These are phyloP conservation scores for Phalera bucephala DNA, from an alignment of 2,888 invertebrate genomes.

Conservation along the genomic window DNA sequence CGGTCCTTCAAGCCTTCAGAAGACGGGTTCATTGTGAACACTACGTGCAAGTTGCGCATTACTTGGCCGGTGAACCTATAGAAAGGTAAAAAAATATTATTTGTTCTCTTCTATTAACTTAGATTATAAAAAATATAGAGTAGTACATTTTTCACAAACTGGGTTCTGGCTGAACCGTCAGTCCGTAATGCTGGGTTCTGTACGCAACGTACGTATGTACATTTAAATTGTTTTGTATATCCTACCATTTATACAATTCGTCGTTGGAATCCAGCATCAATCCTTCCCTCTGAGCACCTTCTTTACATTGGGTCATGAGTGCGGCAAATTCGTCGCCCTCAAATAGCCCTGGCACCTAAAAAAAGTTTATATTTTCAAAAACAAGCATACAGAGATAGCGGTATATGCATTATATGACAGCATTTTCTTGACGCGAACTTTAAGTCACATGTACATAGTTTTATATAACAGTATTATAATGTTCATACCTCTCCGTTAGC, in stretches of 20 bases:
- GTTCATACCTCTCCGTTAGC: constrained; percentile 95
- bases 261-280: constrained; percentile 99
- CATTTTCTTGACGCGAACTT: too few species aligned
- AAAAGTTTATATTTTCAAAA: neutral
- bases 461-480: too few species aligned
- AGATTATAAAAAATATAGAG: too few species aligned
- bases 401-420: too few species aligned
- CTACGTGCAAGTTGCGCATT: constrained; percentile 99
- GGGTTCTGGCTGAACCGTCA: too few species aligned
- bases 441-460: too few species aligned
- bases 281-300: constrained; percentile 98
- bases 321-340: constrained; percentile 99
- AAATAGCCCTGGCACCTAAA: constrained; percentile 92
- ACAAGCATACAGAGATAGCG: neutral
- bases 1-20: constrained; percentile 99
- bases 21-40: constrained; percentile 99
- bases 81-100: too few species aligned
- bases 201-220: too few species aligned
- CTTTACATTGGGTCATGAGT: constrained; percentile 99
- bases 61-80: constrained; percentile 96
- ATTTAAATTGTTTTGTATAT: too few species aligned
- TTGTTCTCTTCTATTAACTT: too few species aligned
- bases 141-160: too few species aligned
- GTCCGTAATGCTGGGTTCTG: too few species aligned
- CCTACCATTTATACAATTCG: constrained; percentile 98